Evolutionary conservation across 2,888 invertebrate genomes (phyloP).

Genomic region (Subacronicta megacephala): DNA sequence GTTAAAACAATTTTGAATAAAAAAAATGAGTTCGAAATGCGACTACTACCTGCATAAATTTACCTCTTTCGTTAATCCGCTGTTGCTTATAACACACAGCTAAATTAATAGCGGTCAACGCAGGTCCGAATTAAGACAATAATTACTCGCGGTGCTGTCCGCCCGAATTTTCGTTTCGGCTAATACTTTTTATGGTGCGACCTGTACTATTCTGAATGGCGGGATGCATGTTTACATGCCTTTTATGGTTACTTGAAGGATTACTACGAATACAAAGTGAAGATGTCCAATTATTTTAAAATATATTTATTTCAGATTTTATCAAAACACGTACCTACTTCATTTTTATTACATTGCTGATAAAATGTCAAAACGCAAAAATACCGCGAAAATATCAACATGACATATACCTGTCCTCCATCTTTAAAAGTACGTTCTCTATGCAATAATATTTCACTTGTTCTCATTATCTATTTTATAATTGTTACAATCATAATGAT

Average conservation of each 20-base stretch:
- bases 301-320: too few species aligned
- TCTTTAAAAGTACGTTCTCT: constrained; percentile 33
- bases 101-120: constrained; percentile 80
- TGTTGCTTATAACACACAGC: constrained; percentile 56
- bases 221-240: constrained; percentile 63
- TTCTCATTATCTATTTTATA: constrained; percentile 42
- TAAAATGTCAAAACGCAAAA: constrained; percentile 15
- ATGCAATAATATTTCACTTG: constrained; percentile 40
- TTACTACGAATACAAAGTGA: constrained; percentile 21
- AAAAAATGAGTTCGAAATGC: too few species aligned
- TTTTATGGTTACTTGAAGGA: constrained; percentile 44
- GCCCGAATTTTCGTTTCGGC: constrained; percentile 78
- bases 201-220: constrained; percentile 65
- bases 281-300: not conserved
- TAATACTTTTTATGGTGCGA: constrained; percentile 82
- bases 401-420: constrained; percentile 26
- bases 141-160: constrained; percentile 80
- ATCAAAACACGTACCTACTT: too few species aligned
- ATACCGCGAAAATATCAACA: constrained; percentile 22
- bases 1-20: too few species aligned
- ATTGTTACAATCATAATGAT: constrained; percentile 43
- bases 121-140: constrained; percentile 87
- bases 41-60: too few species aligned
- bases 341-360: too few species aligned
- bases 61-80: constrained; percentile 57